These are phyloP conservation scores for Graptemys geographica DNA, from an alignment of 2,797 vertebrate genomes.

Conservation along the genomic window DNA sequence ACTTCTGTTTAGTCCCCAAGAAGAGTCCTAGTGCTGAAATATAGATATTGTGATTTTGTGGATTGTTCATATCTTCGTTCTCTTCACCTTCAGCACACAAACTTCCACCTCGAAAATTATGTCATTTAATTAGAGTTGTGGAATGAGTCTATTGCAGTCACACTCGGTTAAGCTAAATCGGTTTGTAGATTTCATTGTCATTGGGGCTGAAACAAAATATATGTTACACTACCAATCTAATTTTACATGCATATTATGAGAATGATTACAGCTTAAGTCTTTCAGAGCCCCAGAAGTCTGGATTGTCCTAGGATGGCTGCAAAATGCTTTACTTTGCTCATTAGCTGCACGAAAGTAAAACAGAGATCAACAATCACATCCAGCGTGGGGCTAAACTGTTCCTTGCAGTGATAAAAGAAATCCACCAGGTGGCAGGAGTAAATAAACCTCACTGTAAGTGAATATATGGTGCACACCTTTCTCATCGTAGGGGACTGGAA, in stretches of 20 bases:
- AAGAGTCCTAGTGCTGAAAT: neutral
- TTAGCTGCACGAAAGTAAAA: neutral
- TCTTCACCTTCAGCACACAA: constrained; percentile 56
- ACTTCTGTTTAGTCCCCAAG: constrained; percentile 25
- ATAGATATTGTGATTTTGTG: neutral
- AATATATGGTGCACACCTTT: neutral
- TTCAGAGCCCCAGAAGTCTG: fast-evolving
- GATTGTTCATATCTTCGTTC: constrained; percentile 3
- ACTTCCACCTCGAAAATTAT: constrained; percentile 60
- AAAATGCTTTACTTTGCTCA: neutral
- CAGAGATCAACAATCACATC: neutral
- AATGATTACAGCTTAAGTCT: neutral
- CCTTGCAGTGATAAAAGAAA: neutral
- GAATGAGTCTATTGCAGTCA: constrained; percentile 59
- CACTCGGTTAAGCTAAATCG: constrained; percentile 47
- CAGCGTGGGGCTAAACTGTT: too few species aligned
- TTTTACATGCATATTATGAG: neutral
- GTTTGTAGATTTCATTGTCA: constrained; percentile 57
- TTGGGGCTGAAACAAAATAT: neutral
- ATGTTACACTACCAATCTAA: constrained; percentile 23
- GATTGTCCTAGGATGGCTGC: neutral
- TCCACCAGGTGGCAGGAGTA: constrained; percentile 19
- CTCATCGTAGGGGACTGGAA: neutral
- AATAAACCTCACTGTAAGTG: neutral
- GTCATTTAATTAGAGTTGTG: constrained; percentile 73